These are phyloP conservation scores for Drosophila stalkeri DNA, from an alignment of 2,888 invertebrate species.

Conservation along the genomic window DNA sequence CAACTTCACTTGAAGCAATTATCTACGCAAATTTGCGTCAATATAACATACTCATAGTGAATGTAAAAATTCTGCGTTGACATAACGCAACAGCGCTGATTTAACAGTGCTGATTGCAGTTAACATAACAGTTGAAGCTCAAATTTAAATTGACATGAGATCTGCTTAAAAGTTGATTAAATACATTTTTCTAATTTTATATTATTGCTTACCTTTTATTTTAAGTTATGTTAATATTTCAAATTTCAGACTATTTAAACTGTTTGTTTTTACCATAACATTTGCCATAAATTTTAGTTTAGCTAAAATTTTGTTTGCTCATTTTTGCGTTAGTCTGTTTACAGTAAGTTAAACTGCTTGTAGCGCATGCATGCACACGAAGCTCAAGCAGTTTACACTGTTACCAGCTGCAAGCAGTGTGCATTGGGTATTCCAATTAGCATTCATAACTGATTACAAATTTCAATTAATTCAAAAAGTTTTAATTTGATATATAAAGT, in stretches of 20 bases:
- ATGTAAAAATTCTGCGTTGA: background rate
- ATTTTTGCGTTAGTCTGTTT: background rate
- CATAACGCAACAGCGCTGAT: background rate
- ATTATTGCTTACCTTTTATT: no score
- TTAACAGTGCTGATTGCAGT: no score
- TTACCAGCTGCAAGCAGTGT: constrained; percentile 21
- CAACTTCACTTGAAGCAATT: constrained; percentile 6
- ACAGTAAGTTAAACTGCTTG: constrained; percentile 8
- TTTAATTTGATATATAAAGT: no score
- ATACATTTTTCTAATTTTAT: no score
- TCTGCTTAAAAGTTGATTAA: no score
- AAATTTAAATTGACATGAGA: no score
- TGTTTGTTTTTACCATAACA: no score
- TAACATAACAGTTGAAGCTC: no score
- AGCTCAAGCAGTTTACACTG: constrained; percentile 7
- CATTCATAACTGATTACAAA: background rate
- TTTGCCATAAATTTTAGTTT: no score
- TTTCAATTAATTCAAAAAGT: no score
- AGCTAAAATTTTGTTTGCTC: background rate
- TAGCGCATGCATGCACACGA: background rate
- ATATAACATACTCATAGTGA: background rate
- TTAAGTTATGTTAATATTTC: no score
- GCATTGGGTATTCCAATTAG: background rate
- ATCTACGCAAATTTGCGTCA: background rate
- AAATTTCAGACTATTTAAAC: no score